These are phyloP conservation scores for Pollenia angustigena DNA, from an alignment of 2,888 invertebrate species.

Conservation along the genomic window DNA sequence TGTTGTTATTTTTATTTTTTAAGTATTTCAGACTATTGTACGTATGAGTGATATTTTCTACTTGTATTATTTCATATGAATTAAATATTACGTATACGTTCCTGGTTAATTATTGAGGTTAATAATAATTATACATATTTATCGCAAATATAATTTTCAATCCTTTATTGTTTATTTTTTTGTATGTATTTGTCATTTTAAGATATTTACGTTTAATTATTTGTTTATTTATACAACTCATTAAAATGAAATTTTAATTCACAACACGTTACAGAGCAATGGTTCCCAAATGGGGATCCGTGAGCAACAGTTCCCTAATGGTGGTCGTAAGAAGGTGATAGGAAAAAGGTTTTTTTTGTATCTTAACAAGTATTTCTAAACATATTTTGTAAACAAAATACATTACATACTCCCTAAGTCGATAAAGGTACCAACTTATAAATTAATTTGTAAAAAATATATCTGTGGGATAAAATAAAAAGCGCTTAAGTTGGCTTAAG, in stretches of 20 bases:
- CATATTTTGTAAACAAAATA: too few species aligned
- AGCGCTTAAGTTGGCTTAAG: too few species aligned
- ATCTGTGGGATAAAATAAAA: too few species aligned
- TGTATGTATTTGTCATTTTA: not conserved
- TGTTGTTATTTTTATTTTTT: too few species aligned
- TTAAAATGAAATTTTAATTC: constrained; percentile 25
- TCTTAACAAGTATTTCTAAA: too few species aligned
- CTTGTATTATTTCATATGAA: not conserved
- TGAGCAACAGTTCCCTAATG: too few species aligned
- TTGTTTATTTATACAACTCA: constrained; percentile 12
- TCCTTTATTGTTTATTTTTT: not conserved
- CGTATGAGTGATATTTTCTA: constrained; percentile 39
- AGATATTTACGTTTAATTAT: constrained; percentile 18
- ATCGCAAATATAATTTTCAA: constrained; percentile 34
- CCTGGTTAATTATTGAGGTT: constrained; percentile 16
- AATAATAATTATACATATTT: constrained; percentile 22
- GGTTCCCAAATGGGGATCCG: too few species aligned
- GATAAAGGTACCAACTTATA: too few species aligned
- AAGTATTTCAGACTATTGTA: not conserved
- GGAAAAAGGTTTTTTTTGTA: not conserved
- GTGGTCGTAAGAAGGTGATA: not conserved
- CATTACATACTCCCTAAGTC: too few species aligned
- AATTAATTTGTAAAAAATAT: too few species aligned
- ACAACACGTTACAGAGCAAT: too few species aligned
- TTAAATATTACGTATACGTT: constrained; percentile 41